Conservation (phyloP, 2,113 vertebrate species). For the Thymallus thymallus region DNA sequence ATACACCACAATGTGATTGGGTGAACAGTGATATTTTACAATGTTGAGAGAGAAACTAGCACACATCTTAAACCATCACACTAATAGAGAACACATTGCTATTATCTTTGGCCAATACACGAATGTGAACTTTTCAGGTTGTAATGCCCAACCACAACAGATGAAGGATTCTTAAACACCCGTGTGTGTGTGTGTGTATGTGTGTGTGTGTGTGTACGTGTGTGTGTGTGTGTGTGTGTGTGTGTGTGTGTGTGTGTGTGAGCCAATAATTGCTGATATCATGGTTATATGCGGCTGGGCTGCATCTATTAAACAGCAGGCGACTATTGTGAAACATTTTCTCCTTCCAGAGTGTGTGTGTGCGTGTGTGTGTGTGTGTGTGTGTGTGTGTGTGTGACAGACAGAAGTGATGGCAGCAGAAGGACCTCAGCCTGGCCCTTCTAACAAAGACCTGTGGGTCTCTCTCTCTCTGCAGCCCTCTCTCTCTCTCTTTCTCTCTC, state of each 20-base stretch:
- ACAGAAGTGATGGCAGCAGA: slow-evolving; percentile 49
- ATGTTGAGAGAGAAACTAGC: neutral
- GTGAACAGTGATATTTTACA: neutral
- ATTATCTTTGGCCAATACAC: neutral
- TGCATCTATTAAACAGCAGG: slow-evolving; percentile 44
- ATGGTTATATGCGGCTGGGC: too few relatives aligned
- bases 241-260: neutral
- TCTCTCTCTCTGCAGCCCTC: slow-evolving; percentile 41
- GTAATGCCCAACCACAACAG: too few relatives aligned
- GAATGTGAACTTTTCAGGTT: neutral
- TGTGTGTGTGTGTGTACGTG: too few relatives aligned
- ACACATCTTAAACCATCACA: neutral
- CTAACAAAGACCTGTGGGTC: slow-evolving; percentile 61
- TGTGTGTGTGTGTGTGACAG: slow-evolving; percentile 51
- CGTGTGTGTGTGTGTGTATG: too few relatives aligned
- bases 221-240: neutral
- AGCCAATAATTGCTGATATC: slow-evolving; percentile 14
- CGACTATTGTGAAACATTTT: slow-evolving; percentile 59
- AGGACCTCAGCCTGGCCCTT: slow-evolving; percentile 54
- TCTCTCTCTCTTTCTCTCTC: too few relatives aligned
- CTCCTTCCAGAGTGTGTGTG: slow-evolving; percentile 48
- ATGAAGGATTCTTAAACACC: too few relatives aligned
- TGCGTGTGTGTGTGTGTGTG: too few relatives aligned
- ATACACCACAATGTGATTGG: slow-evolving; percentile 6
- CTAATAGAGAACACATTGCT: neutral